Percentiles rank a stretch among this genome's conserved stretches.
phyloP scores from a whole-genome alignment of 1,140 invertebrate genomes.

The Bicyclus anynana region DNA sequence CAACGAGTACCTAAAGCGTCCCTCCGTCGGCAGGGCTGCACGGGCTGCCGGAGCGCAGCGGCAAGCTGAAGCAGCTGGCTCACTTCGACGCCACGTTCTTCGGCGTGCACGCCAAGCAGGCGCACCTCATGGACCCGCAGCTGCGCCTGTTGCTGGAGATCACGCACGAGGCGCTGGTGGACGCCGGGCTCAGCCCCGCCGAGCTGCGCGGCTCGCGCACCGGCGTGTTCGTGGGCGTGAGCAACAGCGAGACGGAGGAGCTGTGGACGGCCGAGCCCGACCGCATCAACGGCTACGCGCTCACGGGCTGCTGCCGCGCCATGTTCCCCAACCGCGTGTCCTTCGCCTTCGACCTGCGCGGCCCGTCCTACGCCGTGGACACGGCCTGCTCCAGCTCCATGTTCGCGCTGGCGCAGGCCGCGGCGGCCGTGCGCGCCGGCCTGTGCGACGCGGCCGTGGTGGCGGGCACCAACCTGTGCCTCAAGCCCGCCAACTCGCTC shows the following conservation, averaged over 20 bases:
- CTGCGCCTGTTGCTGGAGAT: conserved; percentile 93
- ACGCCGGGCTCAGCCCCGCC: conserved; percentile 91
- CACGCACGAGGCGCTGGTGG: conserved; percentile 96
- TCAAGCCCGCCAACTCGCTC: conserved; percentile 93
- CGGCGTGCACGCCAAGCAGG: conserved; percentile 95
- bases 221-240: conserved; percentile 94
- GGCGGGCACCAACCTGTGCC: conserved; percentile 87
- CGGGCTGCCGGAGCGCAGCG: conserved; percentile 90
- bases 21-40: conserved; percentile 77
- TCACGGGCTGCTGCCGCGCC: conserved; percentile 93
- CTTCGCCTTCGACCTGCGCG: conserved; percentile 94
- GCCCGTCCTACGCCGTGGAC: conserved; percentile 95
- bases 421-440: conserved; percentile 87
- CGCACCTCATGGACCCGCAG: conserved; percentile 97
- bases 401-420: conserved; percentile 92
- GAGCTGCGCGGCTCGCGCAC: conserved; percentile 90
- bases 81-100: conserved; percentile 96
- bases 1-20: no score
- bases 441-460: conserved; percentile 96
- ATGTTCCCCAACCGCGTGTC: conserved; percentile 99
- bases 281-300: conserved; percentile 92
- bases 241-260: conserved; percentile 91
- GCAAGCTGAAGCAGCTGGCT: conserved; percentile 92
- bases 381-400: conserved; percentile 97
- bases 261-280: conserved; percentile 86